Evolutionary conservation across 1,140 invertebrate genomes (phyloP).

Genomic region (Pachyrhynchus sulphureomaculatus): DNA sequence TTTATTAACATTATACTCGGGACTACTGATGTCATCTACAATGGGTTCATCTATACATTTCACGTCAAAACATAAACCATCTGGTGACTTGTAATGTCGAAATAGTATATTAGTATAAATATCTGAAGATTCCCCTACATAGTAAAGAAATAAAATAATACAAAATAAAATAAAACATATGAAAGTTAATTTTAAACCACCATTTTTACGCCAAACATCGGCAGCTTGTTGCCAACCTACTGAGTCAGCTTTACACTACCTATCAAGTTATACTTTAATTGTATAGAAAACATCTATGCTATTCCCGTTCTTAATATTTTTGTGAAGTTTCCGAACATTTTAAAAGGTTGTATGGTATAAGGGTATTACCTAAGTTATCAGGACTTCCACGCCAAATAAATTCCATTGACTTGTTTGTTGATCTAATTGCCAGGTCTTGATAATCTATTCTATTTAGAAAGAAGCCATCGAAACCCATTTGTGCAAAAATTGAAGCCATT

Average conservation of each 20-base stretch:
- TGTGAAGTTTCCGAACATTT: too few relatives aligned
- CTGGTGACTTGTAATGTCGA: slow-evolving; percentile 78
- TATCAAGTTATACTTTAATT: too few relatives aligned
- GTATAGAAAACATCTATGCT: too few relatives aligned
- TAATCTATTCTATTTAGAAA: slow-evolving; percentile 76
- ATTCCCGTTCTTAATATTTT: too few relatives aligned
- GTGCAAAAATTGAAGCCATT: slow-evolving; percentile 68
- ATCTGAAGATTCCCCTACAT: slow-evolving; percentile 57
- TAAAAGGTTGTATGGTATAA: too few relatives aligned
- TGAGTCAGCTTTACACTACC: too few relatives aligned
- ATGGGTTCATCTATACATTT: slow-evolving; percentile 60
- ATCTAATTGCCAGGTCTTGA: slow-evolving; percentile 65
- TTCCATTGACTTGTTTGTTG: slow-evolving; percentile 67
- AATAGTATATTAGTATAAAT: slow-evolving; percentile 72
- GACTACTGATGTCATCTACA: slow-evolving; percentile 54
- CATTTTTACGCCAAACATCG: too few relatives aligned
- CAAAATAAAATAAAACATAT: too few relatives aligned
- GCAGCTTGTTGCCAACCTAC: too few relatives aligned
- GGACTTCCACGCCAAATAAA: slow-evolving; percentile 73
- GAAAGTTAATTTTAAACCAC: too few relatives aligned
- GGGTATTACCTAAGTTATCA: slow-evolving; percentile 55
- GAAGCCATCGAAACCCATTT: slow-evolving; percentile 70
- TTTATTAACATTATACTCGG: slow-evolving; percentile 57
- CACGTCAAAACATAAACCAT: slow-evolving; percentile 84
- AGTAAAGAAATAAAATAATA: too few relatives aligned